phyloP scores from a whole-genome alignment of 1,140 invertebrate species.

The Platyura marginata region DNA sequence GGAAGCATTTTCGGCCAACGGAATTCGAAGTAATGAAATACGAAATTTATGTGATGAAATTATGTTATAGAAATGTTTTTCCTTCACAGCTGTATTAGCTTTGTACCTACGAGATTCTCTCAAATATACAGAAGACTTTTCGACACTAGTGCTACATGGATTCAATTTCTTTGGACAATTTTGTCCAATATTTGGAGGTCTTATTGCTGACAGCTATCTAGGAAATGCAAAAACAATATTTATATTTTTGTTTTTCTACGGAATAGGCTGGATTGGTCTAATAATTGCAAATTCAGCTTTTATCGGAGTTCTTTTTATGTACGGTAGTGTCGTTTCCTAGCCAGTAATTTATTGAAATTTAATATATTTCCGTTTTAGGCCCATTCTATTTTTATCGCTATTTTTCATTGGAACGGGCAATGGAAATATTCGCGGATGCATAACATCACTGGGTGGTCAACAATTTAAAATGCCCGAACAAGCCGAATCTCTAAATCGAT shows the following conservation, averaged over 20 bases:
- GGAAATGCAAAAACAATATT: slow-evolving; percentile 44
- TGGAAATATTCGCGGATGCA: slow-evolving; percentile 76
- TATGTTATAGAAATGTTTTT: neutral
- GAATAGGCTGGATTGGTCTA: slow-evolving; percentile 38
- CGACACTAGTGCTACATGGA: slow-evolving; percentile 53
- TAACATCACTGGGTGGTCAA: slow-evolving; percentile 71
- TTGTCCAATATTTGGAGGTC: slow-evolving; percentile 56
- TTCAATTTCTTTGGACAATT: slow-evolving; percentile 66
- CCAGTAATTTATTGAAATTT: neutral
- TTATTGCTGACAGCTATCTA: slow-evolving; percentile 58
- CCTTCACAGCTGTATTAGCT: slow-evolving; percentile 44
- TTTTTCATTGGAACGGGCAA: slow-evolving; percentile 47
- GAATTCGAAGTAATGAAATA: slow-evolving; percentile 23
- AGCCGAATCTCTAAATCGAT: slow-evolving; percentile 13
- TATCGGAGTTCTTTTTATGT: neutral
- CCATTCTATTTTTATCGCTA: slow-evolving; percentile 31
- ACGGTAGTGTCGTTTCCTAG: too few relatives aligned
- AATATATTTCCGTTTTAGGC: slow-evolving; percentile 16
- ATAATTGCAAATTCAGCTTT: slow-evolving; percentile 14
- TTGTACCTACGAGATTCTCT: slow-evolving; percentile 44
- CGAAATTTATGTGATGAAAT: too few relatives aligned
- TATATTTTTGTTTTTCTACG: slow-evolving; percentile 50
- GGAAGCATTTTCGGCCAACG: slow-evolving; percentile 22
- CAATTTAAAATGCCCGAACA: slow-evolving; percentile 28
- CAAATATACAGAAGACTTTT: slow-evolving; percentile 29